Percentiles rank a stretch among this genome's conserved stretches.
These are phyloP conservation scores for Myxocyprinus asiaticus DNA, from an alignment of 2,113 vertebrate species.

Conservation along the genomic window DNA sequence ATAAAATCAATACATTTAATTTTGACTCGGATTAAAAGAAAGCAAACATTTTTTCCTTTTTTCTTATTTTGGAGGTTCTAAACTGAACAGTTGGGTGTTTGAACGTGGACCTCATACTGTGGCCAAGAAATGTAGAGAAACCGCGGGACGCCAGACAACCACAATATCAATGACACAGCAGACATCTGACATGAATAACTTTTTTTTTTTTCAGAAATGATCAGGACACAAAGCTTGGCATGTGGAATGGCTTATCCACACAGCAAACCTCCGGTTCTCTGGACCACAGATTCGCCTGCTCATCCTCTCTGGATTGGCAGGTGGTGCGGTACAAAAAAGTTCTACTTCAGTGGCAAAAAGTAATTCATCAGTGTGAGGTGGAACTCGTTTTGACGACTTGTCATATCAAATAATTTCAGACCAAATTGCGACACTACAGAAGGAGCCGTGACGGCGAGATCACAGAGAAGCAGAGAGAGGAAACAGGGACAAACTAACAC, in stretches of 20 bases:
- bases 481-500: slow-evolving; percentile 40
- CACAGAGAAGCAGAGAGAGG: slow-evolving; percentile 55
- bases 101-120: neutral
- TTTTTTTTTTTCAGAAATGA: slow-evolving; percentile 30
- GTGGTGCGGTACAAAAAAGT: neutral
- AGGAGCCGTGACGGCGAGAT: slow-evolving; percentile 48
- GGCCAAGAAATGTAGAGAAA: neutral
- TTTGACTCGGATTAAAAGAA: neutral
- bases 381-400: slow-evolving; percentile 22
- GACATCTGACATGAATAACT: slow-evolving; percentile 38
- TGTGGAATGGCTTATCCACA: slow-evolving; percentile 40
- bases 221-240: slow-evolving; percentile 34
- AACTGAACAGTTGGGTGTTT: neutral
- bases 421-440: slow-evolving; percentile 45
- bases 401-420: slow-evolving; percentile 27
- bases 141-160: slow-evolving; percentile 47
- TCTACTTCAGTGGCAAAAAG: too few relatives aligned
- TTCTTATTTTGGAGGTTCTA: too few relatives aligned
- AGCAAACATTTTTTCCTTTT: too few relatives aligned
- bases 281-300: neutral
- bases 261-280: slow-evolving; percentile 40
- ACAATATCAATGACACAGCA: slow-evolving; percentile 52
- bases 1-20: neutral
- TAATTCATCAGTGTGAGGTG: neutral
- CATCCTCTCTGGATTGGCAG: neutral